Base-by-base conservation (phyloP, 2,113 vertebrate species). In the Ellobius talpinus region DNA sequence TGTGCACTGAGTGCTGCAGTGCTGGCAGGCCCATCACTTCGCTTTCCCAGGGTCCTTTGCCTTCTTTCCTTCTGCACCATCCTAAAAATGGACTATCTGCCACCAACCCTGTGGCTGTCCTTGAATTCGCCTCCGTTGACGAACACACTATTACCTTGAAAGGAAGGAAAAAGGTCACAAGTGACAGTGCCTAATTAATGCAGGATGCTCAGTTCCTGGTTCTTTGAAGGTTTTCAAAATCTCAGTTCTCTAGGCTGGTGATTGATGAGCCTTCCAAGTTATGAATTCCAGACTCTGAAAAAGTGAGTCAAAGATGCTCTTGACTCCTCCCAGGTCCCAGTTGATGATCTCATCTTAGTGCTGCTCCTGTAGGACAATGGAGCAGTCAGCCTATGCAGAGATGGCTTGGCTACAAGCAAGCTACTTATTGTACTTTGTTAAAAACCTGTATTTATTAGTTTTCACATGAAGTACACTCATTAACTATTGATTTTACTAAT, bases 361-460 rank as follows among this genome's bases (percentile, higher is more conserved):
- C 24, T 13, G 0, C 9, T 1, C 4, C 24, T 58, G 17, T 11
- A 31, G 33, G 3, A n/a, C 39, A 63, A 1, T 11, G 17, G 52
- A 11, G 14, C 29, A 6, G 33, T 55, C 10, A 5, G 11, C 31
- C 31, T 50, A 55, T 81, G 24, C 45, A 66, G 84, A 29, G 45
- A 79, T 42, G 13, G 24, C 2, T 10, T 6, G 21, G 42, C 55
- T 52, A 7, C 0, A 68, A 45, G 33, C 61, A 31, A 50, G 4
- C 16, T 84, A 39, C 70, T 63, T 70, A 36, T 45, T 65, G 12
- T 36, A 24, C 5, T 81, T 74, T 63, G 66, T 12, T 13, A 76
- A 89, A 70, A 52, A 65, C 23, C 45, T 95, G 61, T 6, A 50
- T 86, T 70, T 39, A 17, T 78, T 77, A 92, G 55, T 87, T 90